These are phyloP conservation scores for Microcebus murinus DNA, from an alignment of 2,113 vertebrate genomes.

Conservation along the genomic window DNA sequence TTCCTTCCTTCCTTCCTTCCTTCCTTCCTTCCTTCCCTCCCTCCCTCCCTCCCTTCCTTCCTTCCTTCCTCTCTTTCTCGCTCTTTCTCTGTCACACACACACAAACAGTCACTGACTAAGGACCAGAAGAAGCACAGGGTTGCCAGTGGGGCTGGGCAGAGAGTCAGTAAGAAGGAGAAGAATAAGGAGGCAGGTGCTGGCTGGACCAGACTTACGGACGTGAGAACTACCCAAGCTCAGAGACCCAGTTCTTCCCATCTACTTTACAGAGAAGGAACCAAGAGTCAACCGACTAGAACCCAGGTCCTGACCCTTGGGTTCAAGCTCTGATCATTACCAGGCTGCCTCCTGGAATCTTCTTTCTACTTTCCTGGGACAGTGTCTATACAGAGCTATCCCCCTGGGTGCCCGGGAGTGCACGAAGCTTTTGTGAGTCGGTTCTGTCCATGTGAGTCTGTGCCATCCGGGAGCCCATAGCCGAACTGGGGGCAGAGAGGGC, in stretches of 20 bases:
- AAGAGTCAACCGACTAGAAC: background rate
- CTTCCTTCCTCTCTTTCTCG: background rate
- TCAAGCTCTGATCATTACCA: background rate
- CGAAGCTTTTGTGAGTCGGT: background rate
- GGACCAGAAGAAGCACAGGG: background rate
- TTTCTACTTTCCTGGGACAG: background rate
- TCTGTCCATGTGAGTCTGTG: background rate
- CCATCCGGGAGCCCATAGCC: background rate
- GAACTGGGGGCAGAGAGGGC: background rate
- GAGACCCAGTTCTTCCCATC: background rate
- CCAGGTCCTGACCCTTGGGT: background rate
- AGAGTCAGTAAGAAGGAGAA: background rate
- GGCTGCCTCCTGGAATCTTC: background rate
- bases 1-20: too few relatives aligned
- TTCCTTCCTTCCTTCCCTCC: too few relatives aligned
- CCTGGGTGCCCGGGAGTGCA: background rate
- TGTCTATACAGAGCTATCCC: background rate
- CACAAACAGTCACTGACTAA: background rate
- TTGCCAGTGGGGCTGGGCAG: background rate
- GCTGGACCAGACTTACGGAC: background rate
- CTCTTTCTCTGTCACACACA: background rate
- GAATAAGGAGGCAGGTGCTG: background rate
- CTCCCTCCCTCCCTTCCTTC: too few relatives aligned
- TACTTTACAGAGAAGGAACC: background rate
- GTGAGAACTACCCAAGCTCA: background rate